Percentiles rank a stretch among this genome's conserved stretches.
Evolutionary conservation across 2,797 vertebrate species (phyloP).

Genomic region (Poliocrania exsul): DNA sequence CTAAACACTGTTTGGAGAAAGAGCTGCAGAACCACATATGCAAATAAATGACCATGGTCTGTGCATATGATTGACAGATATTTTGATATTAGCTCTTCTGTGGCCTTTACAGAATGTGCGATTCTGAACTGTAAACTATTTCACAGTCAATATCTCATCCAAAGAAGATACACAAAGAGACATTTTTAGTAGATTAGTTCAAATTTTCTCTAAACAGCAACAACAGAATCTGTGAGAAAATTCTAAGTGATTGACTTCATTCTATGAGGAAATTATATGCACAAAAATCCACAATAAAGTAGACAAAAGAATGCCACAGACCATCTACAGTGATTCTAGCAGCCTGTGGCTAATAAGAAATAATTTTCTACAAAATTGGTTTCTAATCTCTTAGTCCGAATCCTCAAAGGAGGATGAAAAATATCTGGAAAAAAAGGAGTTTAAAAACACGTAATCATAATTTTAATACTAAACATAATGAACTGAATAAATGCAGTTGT

Average conservation of each 20-base stretch:
- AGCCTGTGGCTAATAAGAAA: neutral
- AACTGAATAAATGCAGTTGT: neutral
- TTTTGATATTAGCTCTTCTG: neutral
- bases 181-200: neutral
- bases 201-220: neutral
- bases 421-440: neutral
- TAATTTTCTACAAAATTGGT: neutral
- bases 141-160: neutral
- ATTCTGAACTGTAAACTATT: neutral
- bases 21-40: accelerated
- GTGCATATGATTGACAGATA: neutral
- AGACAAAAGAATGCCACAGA: neutral
- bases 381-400: neutral
- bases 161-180: neutral
- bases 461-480: neutral
- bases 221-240: neutral
- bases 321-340: neutral
- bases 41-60: neutral
- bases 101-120: accelerated
- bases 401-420: neutral
- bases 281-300: neutral
- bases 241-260: neutral
- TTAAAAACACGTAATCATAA: neutral
- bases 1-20: accelerated
- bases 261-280: neutral